A percentile compares a stretch with the other conserved stretches of the same genome.
These are phyloP conservation scores for Hyperopisus bebe DNA, from an alignment of 2,113 vertebrate species.

Conservation along the genomic window DNA sequence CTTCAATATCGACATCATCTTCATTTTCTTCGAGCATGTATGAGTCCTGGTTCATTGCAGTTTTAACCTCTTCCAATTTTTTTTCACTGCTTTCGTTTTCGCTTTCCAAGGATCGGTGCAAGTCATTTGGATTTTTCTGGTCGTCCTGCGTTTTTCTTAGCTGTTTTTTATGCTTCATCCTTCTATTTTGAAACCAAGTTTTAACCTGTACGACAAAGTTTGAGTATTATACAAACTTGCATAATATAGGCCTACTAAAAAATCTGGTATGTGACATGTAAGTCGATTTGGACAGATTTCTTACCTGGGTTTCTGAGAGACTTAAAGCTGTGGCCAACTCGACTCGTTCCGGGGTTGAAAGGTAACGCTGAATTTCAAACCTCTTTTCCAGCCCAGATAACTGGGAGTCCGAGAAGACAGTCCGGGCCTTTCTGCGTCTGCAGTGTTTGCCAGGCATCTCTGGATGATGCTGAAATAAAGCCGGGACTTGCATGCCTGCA, in stretches of 20 bases:
- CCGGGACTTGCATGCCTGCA: slow-evolving; percentile 84
- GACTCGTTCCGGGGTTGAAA: slow-evolving; percentile 92
- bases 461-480: slow-evolving; percentile 82
- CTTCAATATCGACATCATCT: slow-evolving; percentile 91
- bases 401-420: slow-evolving; percentile 96
- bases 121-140: slow-evolving; percentile 62
- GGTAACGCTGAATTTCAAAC: slow-evolving; percentile 91
- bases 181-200: slow-evolving; percentile 89
- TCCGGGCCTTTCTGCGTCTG: slow-evolving; percentile 87
- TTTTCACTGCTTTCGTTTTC: slow-evolving; percentile 61
- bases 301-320: slow-evolving; percentile 95
- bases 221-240: slow-evolving; percentile 20
- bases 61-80: slow-evolving; percentile 51
- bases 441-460: slow-evolving; percentile 93
- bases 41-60: slow-evolving; percentile 53
- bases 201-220: slow-evolving; percentile 66
- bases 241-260: background rate
- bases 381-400: slow-evolving; percentile 91
- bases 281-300: background rate
- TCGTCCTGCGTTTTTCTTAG: slow-evolving; percentile 89
- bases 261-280: background rate
- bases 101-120: slow-evolving; percentile 63
- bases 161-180: slow-evolving; percentile 97
- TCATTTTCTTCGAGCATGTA: slow-evolving; percentile 77
- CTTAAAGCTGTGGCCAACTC: slow-evolving; percentile 94